Percentiles rank a stretch among this genome's conserved stretches.
phyloP scores from a whole-genome alignment of 2,797 vertebrate genomes.

The Serranus cabrilla region DNA sequence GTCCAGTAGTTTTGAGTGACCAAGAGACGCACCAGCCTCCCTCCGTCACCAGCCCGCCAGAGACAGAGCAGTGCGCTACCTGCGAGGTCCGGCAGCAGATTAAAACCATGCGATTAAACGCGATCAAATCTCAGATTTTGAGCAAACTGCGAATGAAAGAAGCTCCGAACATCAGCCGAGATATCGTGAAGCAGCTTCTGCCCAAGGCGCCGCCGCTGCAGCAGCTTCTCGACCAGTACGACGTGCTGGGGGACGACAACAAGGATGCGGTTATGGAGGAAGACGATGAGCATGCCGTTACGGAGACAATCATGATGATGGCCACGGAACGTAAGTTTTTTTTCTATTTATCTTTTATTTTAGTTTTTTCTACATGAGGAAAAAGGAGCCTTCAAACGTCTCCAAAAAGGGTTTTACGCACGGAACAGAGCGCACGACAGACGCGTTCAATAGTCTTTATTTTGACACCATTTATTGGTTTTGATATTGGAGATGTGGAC shows the following conservation, averaged over 20 bases:
- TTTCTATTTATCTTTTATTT: conserved; percentile 46
- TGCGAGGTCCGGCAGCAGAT: conserved; percentile 96
- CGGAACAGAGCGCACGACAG: conserved; percentile 6
- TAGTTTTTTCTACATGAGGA: not conserved
- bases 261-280: conserved; percentile 92
- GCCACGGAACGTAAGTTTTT: conserved; percentile 93
- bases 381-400: not conserved
- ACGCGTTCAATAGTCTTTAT: not conserved
- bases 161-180: conserved; percentile 98
- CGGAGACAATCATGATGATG: conserved; percentile 97
- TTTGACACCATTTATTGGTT: not conserved
- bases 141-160: conserved; percentile 98
- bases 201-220: conserved; percentile 97
- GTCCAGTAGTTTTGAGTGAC: conserved; percentile 89
- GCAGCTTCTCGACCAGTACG: conserved; percentile 98
- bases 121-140: conserved; percentile 97
- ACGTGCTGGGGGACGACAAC: conserved; percentile 95
- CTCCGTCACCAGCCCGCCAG: conserved; percentile 74
- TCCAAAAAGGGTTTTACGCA: conserved; percentile 48
- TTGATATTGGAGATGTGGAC: not conserved
- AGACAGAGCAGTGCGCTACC: conserved; percentile 91
- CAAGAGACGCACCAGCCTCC: conserved; percentile 86
- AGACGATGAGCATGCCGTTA: conserved; percentile 95
- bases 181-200: conserved; percentile 94
- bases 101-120: conserved; percentile 94